Evolutionary conservation across 2,888 invertebrate species (phyloP).

Genomic region (Caenorhabditis angaria): DNA sequence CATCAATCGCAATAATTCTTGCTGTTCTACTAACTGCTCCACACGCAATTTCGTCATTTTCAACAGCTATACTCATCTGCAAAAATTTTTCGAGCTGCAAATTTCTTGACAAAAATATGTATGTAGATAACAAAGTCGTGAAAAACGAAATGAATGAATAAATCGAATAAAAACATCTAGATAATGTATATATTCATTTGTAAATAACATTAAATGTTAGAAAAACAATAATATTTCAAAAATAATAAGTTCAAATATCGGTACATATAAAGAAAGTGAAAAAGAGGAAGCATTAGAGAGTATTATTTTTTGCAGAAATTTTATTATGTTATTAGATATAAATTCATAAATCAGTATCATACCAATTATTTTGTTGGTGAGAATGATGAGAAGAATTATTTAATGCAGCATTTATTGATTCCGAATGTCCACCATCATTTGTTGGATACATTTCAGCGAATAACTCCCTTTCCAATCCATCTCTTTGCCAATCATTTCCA

Average conservation of each 20-base stretch:
- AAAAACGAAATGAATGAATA: slow-evolving; percentile 4
- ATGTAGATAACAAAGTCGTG: neutral
- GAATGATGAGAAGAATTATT: slow-evolving; percentile 34
- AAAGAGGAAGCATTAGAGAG: neutral
- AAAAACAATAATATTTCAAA: neutral
- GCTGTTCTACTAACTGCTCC: slow-evolving; percentile 24
- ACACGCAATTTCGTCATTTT: slow-evolving; percentile 25
- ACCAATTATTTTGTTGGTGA: slow-evolving; percentile 61
- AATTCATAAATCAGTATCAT: slow-evolving; percentile 64
- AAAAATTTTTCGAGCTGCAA: slow-evolving; percentile 4
- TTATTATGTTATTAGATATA: neutral
- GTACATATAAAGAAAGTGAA: neutral
- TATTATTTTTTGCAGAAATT: neutral
- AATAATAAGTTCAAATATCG: no score
- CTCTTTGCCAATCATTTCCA: slow-evolving; percentile 58
- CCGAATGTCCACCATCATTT: slow-evolving; percentile 40
- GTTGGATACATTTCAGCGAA: slow-evolving; percentile 66
- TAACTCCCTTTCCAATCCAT: slow-evolving; percentile 69
- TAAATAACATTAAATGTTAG: neutral
- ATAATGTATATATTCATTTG: slow-evolving; percentile 7
- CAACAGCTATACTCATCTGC: slow-evolving; percentile 31
- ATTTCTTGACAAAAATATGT: neutral
- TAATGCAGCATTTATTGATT: slow-evolving; percentile 38
- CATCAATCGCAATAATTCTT: slow-evolving; percentile 41
- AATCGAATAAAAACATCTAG: neutral